These are phyloP conservation scores for Calliopsis andreniformis DNA, from an alignment of 1,140 invertebrate genomes.

Conservation along the genomic window DNA sequence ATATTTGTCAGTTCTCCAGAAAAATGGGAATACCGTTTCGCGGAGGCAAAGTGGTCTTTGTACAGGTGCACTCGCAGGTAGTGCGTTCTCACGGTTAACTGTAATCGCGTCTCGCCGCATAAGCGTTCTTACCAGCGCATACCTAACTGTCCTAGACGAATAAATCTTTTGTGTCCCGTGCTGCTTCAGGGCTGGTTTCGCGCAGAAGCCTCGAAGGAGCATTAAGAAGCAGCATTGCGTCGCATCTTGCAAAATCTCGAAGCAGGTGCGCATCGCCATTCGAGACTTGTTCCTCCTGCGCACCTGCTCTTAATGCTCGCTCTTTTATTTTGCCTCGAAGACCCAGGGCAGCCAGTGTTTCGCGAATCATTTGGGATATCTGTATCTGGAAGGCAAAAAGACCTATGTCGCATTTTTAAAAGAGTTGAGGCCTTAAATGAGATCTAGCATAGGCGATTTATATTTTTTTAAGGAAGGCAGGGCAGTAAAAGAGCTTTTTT, in stretches of 20 bases:
- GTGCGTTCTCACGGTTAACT: slow-evolving; percentile 49
- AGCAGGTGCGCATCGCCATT: slow-evolving; percentile 49
- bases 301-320: slow-evolving; percentile 54
- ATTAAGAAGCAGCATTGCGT: slow-evolving; percentile 4
- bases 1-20: slow-evolving; percentile 22
- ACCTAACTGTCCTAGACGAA: slow-evolving; percentile 56
- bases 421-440: too few relatives aligned
- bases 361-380: slow-evolving; percentile 28
- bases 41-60: background rate
- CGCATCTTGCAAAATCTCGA: slow-evolving; percentile 49
- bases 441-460: too few relatives aligned
- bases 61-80: slow-evolving; percentile 14
- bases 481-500: background rate
- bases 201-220: background rate
- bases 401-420: too few relatives aligned
- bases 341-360: slow-evolving; percentile 18
- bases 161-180: slow-evolving; percentile 34
- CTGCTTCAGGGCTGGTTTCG: background rate
- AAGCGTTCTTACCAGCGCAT: slow-evolving; percentile 33
- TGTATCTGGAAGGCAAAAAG: too few relatives aligned
- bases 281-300: slow-evolving; percentile 29
- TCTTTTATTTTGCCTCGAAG: slow-evolving; percentile 20
- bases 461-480: too few relatives aligned
- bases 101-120: slow-evolving; percentile 43
- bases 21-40: slow-evolving; percentile 41